Percentiles rank a stretch among this genome's conserved stretches.
Evolutionary conservation across 2,888 invertebrate species (phyloP).

Genomic region (Biston betularia): DNA sequence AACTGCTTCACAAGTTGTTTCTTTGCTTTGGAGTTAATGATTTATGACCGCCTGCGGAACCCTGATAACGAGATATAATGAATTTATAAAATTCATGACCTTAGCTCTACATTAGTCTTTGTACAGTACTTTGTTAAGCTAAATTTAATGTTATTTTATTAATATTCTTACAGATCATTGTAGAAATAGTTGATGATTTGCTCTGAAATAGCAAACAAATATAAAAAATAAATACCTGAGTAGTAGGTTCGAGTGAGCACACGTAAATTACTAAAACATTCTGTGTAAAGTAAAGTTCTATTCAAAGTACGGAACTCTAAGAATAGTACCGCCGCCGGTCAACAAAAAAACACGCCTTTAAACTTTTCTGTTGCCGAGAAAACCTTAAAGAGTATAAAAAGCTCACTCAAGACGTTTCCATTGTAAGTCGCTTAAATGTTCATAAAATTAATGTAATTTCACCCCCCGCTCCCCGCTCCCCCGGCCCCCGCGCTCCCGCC

Average conservation of each 20-base stretch:
- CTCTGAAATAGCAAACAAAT: no score
- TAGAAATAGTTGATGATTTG: no score
- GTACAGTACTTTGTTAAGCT: background rate
- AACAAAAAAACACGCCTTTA: no score
- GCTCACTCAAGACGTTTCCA: conserved; percentile 40
- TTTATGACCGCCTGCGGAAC: conserved; percentile 57
- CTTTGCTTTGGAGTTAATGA: conserved; percentile 60
- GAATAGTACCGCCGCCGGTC: background rate
- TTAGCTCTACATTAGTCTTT: background rate
- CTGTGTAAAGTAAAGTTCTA: no score
- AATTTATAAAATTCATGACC: conserved; percentile 25
- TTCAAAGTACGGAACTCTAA: no score
- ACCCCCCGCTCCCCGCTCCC: conserved; percentile 13
- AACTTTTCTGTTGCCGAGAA: conserved; percentile 4
- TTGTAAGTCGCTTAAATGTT: conserved; percentile 54
- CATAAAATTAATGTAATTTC: conserved; percentile 61
- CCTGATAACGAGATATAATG: conserved; percentile 50
- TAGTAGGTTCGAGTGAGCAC: no score
- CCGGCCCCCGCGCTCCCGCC: background rate
- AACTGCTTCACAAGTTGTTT: conserved; percentile 55
- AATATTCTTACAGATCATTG: background rate
- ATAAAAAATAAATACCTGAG: no score
- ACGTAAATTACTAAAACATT: no score
- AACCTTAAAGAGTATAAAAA: conserved; percentile 37
- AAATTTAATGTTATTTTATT: background rate